A percentile compares a stretch with the other conserved stretches of the same genome.
Evolutionary conservation across 2,113 vertebrate genomes (phyloP).

Genomic region (Ginglymostoma cirratum): DNA sequence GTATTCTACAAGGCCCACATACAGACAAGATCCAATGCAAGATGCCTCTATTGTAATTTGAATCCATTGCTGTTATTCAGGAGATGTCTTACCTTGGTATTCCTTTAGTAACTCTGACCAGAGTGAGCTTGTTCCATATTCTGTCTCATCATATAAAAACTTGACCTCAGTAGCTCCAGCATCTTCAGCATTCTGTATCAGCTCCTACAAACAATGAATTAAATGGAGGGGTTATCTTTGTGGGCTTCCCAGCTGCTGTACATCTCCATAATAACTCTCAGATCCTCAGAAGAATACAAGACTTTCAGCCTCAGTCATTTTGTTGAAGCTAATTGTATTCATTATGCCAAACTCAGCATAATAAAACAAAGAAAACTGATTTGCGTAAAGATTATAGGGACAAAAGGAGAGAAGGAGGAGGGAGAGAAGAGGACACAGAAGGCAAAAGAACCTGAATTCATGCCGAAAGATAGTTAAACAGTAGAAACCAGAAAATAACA

Average conservation of each 20-base stretch:
- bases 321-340: neutral
- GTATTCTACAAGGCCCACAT: neutral
- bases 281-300: neutral
- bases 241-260: neutral
- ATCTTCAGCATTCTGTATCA: conserved; percentile 98
- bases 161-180: conserved; percentile 91
- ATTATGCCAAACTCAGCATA: neutral
- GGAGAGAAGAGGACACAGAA: neutral
- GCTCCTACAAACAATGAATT: conserved; percentile 61
- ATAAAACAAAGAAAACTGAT: neutral
- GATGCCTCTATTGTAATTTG: neutral
- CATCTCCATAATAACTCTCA: neutral
- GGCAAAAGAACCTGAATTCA: neutral
- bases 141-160: conserved; percentile 91
- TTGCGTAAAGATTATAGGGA: neutral
- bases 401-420: neutral
- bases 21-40: neutral
- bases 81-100: conserved; percentile 74
- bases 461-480: neutral
- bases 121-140: conserved; percentile 83
- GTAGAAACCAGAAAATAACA: neutral
- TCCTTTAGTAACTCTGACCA: conserved; percentile 90
- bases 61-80: neutral
- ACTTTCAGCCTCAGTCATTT: neutral
- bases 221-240: neutral